phyloP scores from a whole-genome alignment of 2,797 vertebrate species.

The Melanogrammus aeglefinus region DNA sequence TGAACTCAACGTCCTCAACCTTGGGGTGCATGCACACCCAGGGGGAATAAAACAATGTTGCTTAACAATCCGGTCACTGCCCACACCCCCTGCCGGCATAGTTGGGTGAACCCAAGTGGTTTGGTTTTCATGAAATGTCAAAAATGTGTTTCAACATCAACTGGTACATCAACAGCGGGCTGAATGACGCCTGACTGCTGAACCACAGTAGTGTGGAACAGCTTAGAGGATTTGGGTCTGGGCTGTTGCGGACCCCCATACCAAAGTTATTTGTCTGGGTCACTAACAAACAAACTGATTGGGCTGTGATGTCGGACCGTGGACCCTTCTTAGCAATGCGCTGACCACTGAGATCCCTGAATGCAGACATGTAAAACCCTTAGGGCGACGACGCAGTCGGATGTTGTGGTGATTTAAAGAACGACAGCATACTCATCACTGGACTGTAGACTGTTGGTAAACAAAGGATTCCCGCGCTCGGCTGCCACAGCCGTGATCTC shows the following conservation, averaged over 20 bases:
- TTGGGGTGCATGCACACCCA: conserved; percentile 27
- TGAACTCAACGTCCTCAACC: not conserved
- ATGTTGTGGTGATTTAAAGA: not conserved
- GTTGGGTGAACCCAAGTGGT: conserved; percentile 41
- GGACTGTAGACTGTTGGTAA: not conserved
- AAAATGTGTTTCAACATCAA: conserved; percentile 56
- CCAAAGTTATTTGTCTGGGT: conserved; percentile 12
- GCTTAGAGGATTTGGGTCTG: conserved; percentile 1
- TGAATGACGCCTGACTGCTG: conserved; percentile 47
- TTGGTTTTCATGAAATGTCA: conserved; percentile 42
- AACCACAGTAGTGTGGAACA: conserved; percentile 34
- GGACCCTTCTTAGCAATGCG: conserved; percentile 44
- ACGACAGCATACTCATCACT: not conserved
- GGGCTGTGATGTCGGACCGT: conserved; percentile 40
- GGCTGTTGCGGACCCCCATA: not conserved
- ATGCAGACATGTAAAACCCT: conserved; percentile 56
- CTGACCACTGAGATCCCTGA: conserved; percentile 35
- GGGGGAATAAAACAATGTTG: conserved; percentile 48
- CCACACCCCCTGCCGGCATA: conserved; percentile 21
- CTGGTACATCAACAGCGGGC: conserved; percentile 46
- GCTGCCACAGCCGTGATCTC: not conserved
- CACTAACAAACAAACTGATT: conserved; percentile 50
- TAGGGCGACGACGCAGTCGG: not conserved
- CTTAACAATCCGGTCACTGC: conserved; percentile 40
- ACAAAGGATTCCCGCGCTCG: not conserved